A percentile compares a stretch with the other conserved stretches of the same genome.
These are phyloP conservation scores for Punctoribates punctum DNA, from an alignment of 2,888 invertebrate species.

Conservation along the genomic window DNA sequence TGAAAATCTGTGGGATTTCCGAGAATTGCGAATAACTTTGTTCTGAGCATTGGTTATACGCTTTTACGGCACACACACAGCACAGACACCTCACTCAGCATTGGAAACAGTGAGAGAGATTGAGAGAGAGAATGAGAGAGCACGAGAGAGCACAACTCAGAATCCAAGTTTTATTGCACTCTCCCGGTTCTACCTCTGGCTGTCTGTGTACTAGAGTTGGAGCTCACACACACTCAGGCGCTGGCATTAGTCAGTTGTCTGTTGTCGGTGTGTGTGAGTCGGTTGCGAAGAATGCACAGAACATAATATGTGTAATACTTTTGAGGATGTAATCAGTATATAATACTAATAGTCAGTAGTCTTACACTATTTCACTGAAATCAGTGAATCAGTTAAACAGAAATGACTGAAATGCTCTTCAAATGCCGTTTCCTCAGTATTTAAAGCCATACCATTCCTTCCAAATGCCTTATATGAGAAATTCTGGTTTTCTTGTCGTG, in stretches of 20 bases:
- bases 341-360: no score
- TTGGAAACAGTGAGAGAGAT: no score
- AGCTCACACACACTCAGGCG: not conserved
- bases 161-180: constrained; percentile 12
- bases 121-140: no score
- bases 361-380: no score
- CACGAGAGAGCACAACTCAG: not conserved
- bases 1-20: constrained; percentile 27
- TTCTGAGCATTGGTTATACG: not conserved
- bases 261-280: not conserved
- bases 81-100: not conserved
- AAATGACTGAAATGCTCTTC: no score
- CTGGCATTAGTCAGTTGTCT: not conserved
- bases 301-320: no score
- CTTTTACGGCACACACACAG: not conserved
- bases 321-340: no score
- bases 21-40: constrained; percentile 14
- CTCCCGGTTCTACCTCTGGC: not conserved
- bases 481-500: not conserved
- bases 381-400: no score
- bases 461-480: constrained; percentile 6
- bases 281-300: not conserved
- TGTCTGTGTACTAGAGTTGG: not conserved
- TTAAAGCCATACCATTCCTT: constrained; percentile 5
- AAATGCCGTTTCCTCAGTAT: not conserved